Percentiles rank a stretch among this genome's conserved stretches.
Evolutionary conservation across 2,113 vertebrate genomes (phyloP).

Genomic region (Psilopsiagon aymara): DNA sequence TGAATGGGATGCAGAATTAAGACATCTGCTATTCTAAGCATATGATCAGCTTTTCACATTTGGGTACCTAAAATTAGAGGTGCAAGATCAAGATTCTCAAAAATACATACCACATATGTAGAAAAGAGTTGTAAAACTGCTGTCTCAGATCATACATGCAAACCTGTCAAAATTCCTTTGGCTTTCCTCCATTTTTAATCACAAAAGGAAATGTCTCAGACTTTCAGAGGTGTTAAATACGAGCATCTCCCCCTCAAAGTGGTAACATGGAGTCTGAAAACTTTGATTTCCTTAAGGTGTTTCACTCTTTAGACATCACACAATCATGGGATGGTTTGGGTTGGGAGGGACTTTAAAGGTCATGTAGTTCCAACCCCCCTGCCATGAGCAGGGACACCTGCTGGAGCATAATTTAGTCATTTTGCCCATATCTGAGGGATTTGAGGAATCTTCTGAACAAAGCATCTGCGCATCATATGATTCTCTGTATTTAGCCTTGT

Average conservation of each 20-base stretch:
- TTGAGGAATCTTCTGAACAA: background rate
- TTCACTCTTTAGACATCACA: background rate
- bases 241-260: background rate
- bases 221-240: background rate
- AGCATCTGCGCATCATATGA: background rate
- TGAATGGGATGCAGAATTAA: background rate
- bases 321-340: background rate
- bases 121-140: background rate
- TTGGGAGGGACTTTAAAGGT: background rate
- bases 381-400: background rate
- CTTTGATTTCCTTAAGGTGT: background rate
- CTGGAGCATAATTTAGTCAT: background rate
- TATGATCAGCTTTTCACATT: background rate
- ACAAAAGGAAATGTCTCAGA: background rate
- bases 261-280: background rate
- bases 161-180: background rate
- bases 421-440: background rate
- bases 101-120: background rate
- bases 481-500: background rate
- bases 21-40: background rate
- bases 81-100: background rate
- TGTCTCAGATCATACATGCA: background rate
- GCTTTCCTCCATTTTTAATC: background rate
- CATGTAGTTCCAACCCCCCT: background rate
- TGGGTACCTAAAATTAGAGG: background rate